Percentiles rank a stretch among this genome's conserved stretches.
These are phyloP conservation scores for Brachyalestes nurse DNA, from an alignment of 2,797 vertebrate genomes.

Conservation along the genomic window DNA sequence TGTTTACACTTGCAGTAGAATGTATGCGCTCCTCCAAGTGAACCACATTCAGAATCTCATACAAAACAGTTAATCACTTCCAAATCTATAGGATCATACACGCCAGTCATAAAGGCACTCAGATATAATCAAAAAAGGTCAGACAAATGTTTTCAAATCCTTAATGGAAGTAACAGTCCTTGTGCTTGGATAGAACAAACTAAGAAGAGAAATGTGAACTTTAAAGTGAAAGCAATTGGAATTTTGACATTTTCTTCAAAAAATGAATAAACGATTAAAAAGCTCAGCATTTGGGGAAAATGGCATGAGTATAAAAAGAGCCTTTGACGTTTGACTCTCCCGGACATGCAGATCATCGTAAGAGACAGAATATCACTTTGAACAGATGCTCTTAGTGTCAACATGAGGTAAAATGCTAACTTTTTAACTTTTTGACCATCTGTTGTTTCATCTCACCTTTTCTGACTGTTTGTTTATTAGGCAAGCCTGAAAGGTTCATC, in stretches of 20 bases:
- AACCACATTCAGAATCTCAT: background rate
- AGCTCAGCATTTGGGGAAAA: too few relatives aligned
- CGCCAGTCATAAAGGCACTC: slow-evolving; percentile 51
- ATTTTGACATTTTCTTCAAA: too few relatives aligned
- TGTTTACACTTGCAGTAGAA: slow-evolving; percentile 33
- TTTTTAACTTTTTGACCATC: too few relatives aligned
- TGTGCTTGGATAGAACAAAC: slow-evolving; percentile 14
- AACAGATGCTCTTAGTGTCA: too few relatives aligned
- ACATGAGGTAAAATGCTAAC: too few relatives aligned
- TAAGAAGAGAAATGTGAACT: background rate
- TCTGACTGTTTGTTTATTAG: too few relatives aligned
- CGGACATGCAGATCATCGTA: too few relatives aligned
- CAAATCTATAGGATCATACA: background rate
- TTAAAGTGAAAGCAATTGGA: slow-evolving; percentile 1
- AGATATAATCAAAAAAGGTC: slow-evolving; percentile 31
- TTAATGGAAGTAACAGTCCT: slow-evolving; percentile 43
- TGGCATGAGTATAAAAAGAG: too few relatives aligned
- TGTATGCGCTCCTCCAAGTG: slow-evolving; percentile 19
- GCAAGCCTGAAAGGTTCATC: too few relatives aligned
- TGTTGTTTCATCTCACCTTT: too few relatives aligned
- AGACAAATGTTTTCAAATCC: slow-evolving; percentile 1
- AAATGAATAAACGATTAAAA: background rate
- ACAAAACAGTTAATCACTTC: background rate
- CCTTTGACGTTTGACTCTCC: too few relatives aligned
- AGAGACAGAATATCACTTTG: too few relatives aligned